Evolutionary conservation across 2,888 invertebrate genomes (phyloP), one percentile per base, ranked within the genome.

Genomic region (Lingula anatina): DNA sequence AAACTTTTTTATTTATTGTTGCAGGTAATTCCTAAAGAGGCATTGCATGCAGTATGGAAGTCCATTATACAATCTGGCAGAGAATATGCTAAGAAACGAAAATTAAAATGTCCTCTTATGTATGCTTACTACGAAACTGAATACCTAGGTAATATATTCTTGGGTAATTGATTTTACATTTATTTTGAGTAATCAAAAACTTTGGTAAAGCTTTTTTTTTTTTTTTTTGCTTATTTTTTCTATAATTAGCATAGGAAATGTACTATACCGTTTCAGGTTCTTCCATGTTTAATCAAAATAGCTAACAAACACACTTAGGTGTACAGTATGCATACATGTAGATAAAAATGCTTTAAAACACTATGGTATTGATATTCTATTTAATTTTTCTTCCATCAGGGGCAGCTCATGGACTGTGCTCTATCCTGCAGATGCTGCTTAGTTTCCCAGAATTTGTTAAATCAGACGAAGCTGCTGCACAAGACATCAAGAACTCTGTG

Each of bases 101-200:
- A 53, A 24, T 64, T 63, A 2, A 44, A 44, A 7, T 58, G 61
- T 31, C 73, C 65, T 2, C 73, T 91, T 46, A 89, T 90, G 89
- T 91, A 86, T 67, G 80, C 85, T 24, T 89, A 88, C 68, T 86
- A 87, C 61, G 80, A 82, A 55, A 84, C 85, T 1, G 85, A 88
- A 71, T 88, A 88, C 69, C 76, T 88, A 20, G 73, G 88, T 63
- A 84, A 83, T n/a, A 83, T 35, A 35, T 38, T 21, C n/a, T 25
- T 23, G 44, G 31, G 20, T 31, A 25, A 49, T 26, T 25, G 41
- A 21, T 46, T 18, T 38, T 31, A 9, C 9, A 42, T 18, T 46
- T 44, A 47, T 23, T n/a, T n/a, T n/a, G n/a, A n/a, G n/a, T n/a
- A n/a, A n/a, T n/a, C n/a, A n/a, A n/a, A n/a, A n/a, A n/a, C n/a